Base-by-base conservation (phyloP, 2,113 vertebrate species). In the Indicator indicator region DNA sequence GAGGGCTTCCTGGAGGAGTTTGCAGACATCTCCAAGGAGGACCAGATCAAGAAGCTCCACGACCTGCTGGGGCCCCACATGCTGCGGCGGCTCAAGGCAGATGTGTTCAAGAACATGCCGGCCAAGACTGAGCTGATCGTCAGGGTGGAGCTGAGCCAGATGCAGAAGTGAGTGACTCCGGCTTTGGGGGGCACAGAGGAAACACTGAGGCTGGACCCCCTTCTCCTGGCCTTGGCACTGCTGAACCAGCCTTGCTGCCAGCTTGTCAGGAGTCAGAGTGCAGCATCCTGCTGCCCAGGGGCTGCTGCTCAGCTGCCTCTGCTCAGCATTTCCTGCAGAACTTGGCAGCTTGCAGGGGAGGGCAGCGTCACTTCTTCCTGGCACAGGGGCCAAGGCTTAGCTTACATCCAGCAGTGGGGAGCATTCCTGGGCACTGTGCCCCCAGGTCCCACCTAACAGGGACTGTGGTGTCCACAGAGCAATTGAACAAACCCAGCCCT, bases 51-150 rank as follows among this genome's bases (percentile, higher is more conserved):
- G 89, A 99, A 99, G 93, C 98, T 99, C 17, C 99, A 99, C 0
- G 99, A 99, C 87, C 98, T 99, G 78, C 97, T 99, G 81, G 99
- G 99, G 26, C 99, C 99, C 2, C 99, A 99, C 97, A 99, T 99
- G 99, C 98, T 99, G 56, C 94, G 99, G 60, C 97, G 99, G 75
- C 98, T 99, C 88, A 99, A 99, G 96, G 99, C 98, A 0, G 99
- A 99, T 0, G 99, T 99, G 30, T 99, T 99, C 96, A 99, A 99
- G 98, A 99, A 99, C 98, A 99, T 99, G 99, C 99, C 99, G 0
- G 98, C 99, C 76, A 99, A 99, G 98, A 99, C 99, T 0, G 99
- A 99, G 97, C 97, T 99, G 88, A 99, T 99, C 0, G 99, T 99
- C 44, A 96, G 99, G 0, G 99, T 99, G 97, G 99, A 99, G 96